Evolutionary conservation across 2,113 vertebrate genomes (phyloP).

Genomic region (Rhinolophus ferrumequinum): DNA sequence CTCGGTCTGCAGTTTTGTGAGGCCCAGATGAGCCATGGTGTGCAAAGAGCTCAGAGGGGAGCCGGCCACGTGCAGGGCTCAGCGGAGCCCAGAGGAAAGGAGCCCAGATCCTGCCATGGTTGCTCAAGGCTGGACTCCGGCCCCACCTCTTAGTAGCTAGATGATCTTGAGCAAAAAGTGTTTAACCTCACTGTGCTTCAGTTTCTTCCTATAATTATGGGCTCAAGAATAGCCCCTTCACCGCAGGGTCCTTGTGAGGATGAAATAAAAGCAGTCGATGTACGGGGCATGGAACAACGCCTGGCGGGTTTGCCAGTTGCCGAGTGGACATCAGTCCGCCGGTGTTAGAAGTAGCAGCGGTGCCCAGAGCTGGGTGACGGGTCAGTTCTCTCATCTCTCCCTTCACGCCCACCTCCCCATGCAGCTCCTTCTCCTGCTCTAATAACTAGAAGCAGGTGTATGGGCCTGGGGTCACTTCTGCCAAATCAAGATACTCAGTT

Average conservation of each 20-base stretch:
- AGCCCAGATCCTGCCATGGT: too few relatives aligned
- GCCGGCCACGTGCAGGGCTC: neutral
- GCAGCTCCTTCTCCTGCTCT: neutral
- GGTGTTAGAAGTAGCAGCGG: neutral
- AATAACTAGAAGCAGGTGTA: neutral
- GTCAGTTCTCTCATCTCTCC: neutral
- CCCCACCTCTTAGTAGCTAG: neutral
- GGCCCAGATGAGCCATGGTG: fast-evolving
- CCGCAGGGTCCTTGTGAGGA: neutral
- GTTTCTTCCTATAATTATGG: neutral
- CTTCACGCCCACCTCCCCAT: neutral
- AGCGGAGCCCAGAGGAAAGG: neutral
- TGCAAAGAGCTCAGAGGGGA: neutral
- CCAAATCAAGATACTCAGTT: neutral
- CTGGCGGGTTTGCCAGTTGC: fast-evolving
- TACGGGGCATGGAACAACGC: neutral
- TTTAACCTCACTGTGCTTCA: neutral
- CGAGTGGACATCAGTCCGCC: fast-evolving
- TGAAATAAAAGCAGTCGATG: neutral
- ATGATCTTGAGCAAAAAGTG: neutral
- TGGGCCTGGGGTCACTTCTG: neutral
- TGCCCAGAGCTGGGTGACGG: fast-evolving
- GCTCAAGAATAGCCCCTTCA: neutral
- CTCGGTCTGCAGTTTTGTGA: neutral
- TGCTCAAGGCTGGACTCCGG: neutral